phyloP scores from a whole-genome alignment of 2,113 vertebrate species.

The Cyrtonyx montezumae region DNA sequence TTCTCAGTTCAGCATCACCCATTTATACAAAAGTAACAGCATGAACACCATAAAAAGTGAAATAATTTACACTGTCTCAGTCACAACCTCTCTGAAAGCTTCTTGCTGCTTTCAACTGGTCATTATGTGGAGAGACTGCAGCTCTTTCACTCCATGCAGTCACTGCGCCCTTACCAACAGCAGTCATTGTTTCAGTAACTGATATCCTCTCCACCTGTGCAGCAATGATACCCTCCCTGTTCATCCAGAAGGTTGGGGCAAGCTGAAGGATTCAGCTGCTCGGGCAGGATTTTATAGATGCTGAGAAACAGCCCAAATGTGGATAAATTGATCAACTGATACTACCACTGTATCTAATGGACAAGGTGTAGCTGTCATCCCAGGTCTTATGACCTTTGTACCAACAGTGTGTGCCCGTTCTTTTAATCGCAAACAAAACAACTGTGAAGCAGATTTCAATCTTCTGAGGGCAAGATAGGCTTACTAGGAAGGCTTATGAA shows the following conservation, averaged over 20 bases:
- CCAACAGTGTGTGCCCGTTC: not conserved
- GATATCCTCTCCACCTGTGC: not conserved
- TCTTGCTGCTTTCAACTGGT: not conserved
- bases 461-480: not conserved
- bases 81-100: not conserved
- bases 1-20: not conserved
- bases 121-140: not conserved
- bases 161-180: not conserved
- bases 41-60: not conserved
- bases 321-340: not conserved
- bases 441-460: not conserved
- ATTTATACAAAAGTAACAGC: not conserved
- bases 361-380: not conserved
- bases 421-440: not conserved
- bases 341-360: not conserved
- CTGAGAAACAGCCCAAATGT: not conserved
- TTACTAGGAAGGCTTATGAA: slow-evolving; percentile 13
- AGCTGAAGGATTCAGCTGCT: not conserved
- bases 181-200: not conserved
- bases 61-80: slow-evolving; percentile 5
- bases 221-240: not conserved
- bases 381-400: not conserved
- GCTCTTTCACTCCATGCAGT: not conserved
- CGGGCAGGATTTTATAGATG: not conserved
- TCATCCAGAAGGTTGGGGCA: not conserved